Evolutionary conservation across 2,797 vertebrate species (phyloP), one percentile per base, ranked within the genome.

Genomic region (Perodicticus potto): DNA sequence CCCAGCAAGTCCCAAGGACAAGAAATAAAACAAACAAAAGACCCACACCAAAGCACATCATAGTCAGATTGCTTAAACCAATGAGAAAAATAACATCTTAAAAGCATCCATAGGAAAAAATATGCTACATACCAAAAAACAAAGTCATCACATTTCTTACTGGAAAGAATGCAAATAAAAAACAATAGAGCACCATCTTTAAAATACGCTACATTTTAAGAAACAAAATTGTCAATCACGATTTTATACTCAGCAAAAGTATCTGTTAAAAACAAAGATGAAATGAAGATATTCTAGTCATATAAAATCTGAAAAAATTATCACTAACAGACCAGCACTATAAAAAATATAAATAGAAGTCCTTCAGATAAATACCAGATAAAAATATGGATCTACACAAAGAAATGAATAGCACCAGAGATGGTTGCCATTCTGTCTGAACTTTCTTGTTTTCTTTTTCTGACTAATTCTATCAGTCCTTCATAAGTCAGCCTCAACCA

Each of bases 221-320:
- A 32, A 55, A 87, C 73, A 57, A 57, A 89, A 45, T 22, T 61
- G 6, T 61, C 32, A 34, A 8, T 22, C 67, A 67, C n/a, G 78
- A 85, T 67, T 78, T 57, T 73, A 25, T 67, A 32, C 29, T 32
- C 27, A 65, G 55, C 69, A 90, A 65, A 88, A 89, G 61, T 81
- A 55, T 59, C 76, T 82, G 95, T 95, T 40, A 69, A 76, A 76
- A 86, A 11, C 29, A 82, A 94, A 76, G 16, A 12, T 37, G 17
- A 69, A 89, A 74, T 63, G 53, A 77, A 70, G 89, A 73, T n/a
- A 73, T 87, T 69, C 65, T 5, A 65, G 16, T 49, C 13, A 23
- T 63, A 43, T 2, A n/a, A 69, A 86, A 63, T 82, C 59, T 86
- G 29, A 89, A 95, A 83, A 37, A 8, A 81, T 10, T 14, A 29